Evolutionary conservation across 2,113 vertebrate species (phyloP).

Genomic region (Semnopithecus entellus): DNA sequence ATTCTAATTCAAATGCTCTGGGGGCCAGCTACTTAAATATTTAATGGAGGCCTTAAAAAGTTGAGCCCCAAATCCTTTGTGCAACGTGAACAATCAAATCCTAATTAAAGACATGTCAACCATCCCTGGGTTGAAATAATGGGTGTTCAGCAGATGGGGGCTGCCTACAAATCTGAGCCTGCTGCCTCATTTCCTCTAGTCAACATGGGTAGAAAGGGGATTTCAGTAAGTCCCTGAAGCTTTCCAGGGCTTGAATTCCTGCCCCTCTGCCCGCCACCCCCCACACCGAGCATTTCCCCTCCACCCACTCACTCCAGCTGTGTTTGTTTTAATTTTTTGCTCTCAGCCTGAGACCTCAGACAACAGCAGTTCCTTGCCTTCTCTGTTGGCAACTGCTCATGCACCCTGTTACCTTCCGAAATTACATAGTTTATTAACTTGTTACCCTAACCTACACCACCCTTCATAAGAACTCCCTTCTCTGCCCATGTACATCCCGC

Average conservation of each 20-base stretch:
- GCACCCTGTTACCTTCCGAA: background rate
- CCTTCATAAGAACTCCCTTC: background rate
- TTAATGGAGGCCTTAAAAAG: constrained; percentile 29
- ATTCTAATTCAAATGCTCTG: constrained; percentile 53
- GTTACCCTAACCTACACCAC: too few relatives aligned
- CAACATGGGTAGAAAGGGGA: background rate
- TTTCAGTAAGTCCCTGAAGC: background rate
- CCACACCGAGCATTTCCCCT: background rate
- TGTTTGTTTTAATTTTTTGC: background rate
- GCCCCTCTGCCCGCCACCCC: too few relatives aligned
- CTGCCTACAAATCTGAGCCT: background rate
- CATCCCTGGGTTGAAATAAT: background rate
- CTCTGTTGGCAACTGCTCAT: background rate
- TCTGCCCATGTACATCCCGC: background rate
- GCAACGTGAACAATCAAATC: background rate
- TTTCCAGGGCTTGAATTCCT: background rate
- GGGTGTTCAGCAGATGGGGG: background rate
- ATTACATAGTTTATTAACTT: background rate
- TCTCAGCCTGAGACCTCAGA: background rate
- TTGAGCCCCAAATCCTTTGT: constrained; percentile 41
- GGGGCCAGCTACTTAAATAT: constrained; percentile 58
- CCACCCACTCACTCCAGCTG: background rate
- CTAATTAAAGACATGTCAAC: background rate
- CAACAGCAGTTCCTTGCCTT: background rate
- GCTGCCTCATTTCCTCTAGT: background rate